A percentile compares a stretch with the other conserved stretches of the same genome.
Conservation (phyloP, 2,113 vertebrate genomes). For the Bucco capensis region DNA sequence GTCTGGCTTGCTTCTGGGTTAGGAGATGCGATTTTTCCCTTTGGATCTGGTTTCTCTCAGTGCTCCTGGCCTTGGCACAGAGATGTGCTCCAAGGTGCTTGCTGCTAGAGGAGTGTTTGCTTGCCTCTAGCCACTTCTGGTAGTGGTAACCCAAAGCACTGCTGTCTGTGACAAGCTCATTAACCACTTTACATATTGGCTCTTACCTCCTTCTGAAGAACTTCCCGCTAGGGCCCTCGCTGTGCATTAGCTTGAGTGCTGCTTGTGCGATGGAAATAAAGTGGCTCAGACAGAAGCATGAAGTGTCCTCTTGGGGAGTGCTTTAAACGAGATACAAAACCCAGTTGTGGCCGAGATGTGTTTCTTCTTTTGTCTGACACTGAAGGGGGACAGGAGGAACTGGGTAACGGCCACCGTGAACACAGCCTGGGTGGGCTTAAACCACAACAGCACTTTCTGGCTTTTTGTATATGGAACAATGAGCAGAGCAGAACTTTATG, state of each 20-base stretch:
- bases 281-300: background rate
- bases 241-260: background rate
- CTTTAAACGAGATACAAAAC: background rate
- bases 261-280: constrained; percentile 9
- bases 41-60: background rate
- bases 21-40: background rate
- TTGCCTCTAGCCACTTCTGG: background rate
- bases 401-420: background rate
- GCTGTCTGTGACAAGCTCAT: background rate
- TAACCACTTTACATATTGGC: background rate
- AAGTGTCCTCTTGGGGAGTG: background rate
- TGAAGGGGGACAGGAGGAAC: background rate
- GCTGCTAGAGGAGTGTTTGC: background rate
- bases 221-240: background rate
- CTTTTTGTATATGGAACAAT: background rate
- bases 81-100: background rate
- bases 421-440: background rate
- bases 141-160: background rate
- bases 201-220: background rate
- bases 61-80: background rate
- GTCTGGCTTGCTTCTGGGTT: background rate
- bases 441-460: background rate
- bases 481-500: background rate
- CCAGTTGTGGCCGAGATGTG: accelerated
- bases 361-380: background rate